phyloP scores from a whole-genome alignment of 2,888 invertebrate genomes.

The Platynereis dumerilii region DNA sequence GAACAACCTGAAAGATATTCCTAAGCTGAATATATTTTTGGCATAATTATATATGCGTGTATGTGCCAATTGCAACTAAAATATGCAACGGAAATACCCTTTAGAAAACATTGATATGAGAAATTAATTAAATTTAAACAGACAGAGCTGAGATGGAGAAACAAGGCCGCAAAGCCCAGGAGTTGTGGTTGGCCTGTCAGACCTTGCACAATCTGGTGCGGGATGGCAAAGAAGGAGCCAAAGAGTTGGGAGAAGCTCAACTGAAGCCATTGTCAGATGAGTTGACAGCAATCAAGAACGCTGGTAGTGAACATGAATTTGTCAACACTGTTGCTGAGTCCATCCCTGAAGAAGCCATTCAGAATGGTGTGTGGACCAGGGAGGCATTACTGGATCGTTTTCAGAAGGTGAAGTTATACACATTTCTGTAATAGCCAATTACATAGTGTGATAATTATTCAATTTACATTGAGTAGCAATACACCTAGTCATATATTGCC shows the following conservation, averaged over 20 bases:
- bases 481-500: too few relatives aligned
- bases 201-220: conserved; percentile 80
- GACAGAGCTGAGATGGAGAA: conserved; percentile 61
- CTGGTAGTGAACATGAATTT: conserved; percentile 72
- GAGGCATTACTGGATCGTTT: conserved; percentile 85
- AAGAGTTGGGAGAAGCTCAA: conserved; percentile 42
- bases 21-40: too few relatives aligned
- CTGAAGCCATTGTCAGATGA: conserved; percentile 52
- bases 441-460: too few relatives aligned
- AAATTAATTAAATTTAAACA: too few relatives aligned
- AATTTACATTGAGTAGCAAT: too few relatives aligned
- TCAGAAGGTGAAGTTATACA: conserved; percentile 67
- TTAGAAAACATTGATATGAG: too few relatives aligned
- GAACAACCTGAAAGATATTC: too few relatives aligned
- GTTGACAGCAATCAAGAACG: conserved; percentile 49
- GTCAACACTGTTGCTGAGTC: conserved; percentile 79
- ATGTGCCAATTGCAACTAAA: too few relatives aligned
- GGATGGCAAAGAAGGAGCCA: conserved; percentile 65
- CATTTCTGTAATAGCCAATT: too few relatives aligned
- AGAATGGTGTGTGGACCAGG: conserved; percentile 87
- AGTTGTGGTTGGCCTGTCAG: conserved; percentile 93
- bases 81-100: too few relatives aligned
- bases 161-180: conserved; percentile 72
- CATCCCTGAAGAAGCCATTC: conserved; percentile 78
- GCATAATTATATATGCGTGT: too few relatives aligned